Evolutionary conservation across 2,888 invertebrate species (phyloP).

Genomic region (Harpalus rufipes): DNA sequence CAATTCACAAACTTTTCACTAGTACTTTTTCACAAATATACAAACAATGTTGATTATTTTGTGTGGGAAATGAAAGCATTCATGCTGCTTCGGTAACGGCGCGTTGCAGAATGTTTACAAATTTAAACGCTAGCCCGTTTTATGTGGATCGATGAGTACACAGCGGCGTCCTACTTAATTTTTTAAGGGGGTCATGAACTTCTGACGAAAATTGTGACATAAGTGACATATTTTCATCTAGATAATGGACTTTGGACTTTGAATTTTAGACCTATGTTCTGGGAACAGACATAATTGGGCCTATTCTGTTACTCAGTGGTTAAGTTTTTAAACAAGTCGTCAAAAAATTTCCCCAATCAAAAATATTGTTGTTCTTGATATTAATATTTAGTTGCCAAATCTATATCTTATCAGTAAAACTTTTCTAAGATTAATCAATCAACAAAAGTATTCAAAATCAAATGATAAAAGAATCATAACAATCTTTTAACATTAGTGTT

Average conservation of each 20-base stretch:
- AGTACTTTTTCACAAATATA: background rate
- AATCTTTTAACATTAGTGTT: too few species aligned
- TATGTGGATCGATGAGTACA: conserved; percentile 44
- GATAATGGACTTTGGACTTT: conserved; percentile 13
- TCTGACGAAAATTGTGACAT: conserved; percentile 22
- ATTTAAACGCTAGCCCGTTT: conserved; percentile 52
- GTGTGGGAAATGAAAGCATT: background rate
- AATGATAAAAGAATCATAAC: too few species aligned
- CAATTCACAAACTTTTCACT: conserved; percentile 18
- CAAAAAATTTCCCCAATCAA: background rate
- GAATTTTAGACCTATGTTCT: background rate
- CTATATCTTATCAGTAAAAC: too few species aligned
- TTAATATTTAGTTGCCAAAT: too few species aligned
- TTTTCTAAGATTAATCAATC: too few species aligned
- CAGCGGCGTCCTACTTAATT: conserved; percentile 26
- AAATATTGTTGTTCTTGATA: background rate
- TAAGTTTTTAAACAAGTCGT: too few species aligned
- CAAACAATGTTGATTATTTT: background rate
- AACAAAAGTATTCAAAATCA: too few species aligned
- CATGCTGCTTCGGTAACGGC: background rate
- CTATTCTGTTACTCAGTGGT: too few species aligned
- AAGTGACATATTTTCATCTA: conserved; percentile 1
- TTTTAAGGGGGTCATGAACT: conserved; percentile 33
- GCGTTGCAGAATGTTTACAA: conserved; percentile 49
- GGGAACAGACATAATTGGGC: background rate